phyloP scores from a whole-genome alignment of 2,888 invertebrate species.

The Sarcophaga rosellei region DNA sequence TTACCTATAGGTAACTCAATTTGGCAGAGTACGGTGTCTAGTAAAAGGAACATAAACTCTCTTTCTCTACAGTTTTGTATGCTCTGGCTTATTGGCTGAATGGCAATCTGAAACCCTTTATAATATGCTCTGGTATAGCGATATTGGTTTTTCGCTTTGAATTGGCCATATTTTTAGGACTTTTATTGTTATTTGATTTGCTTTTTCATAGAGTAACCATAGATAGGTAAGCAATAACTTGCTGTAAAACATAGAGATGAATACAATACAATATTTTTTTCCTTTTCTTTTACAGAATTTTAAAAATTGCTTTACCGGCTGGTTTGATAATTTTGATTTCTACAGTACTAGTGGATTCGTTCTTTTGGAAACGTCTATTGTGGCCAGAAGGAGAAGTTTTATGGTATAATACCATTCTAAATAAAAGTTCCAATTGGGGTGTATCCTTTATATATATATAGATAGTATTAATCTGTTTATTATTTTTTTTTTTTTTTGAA shows the following conservation, averaged over 20 bases:
- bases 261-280: neutral
- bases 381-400: slow-evolving; percentile 99
- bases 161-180: slow-evolving; percentile 91
- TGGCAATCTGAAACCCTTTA: slow-evolving; percentile 88
- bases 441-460: slow-evolving; percentile 88
- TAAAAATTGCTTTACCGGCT: slow-evolving; percentile 88
- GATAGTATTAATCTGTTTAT: neutral
- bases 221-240: slow-evolving; percentile 83
- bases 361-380: slow-evolving; percentile 93
- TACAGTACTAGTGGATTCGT: slow-evolving; percentile 92
- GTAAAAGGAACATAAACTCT: neutral
- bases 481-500: neutral
- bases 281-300: slow-evolving; percentile 82
- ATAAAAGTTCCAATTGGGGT: slow-evolving; percentile 98
- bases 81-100: slow-evolving; percentile 93
- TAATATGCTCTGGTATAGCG: slow-evolving; percentile 92
- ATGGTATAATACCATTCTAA: slow-evolving; percentile 96
- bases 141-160: slow-evolving; percentile 96
- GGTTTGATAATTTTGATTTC: slow-evolving; percentile 86
- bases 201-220: slow-evolving; percentile 86
- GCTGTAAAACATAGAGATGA: too few relatives aligned
- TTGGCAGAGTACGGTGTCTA: rapidly evolving
- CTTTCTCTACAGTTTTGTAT: slow-evolving; percentile 86
- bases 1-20: slow-evolving; percentile 89
- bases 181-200: slow-evolving; percentile 91